Percentiles rank a stretch among this genome's conserved stretches.
phyloP scores from a whole-genome alignment of 2,797 vertebrate species.

The Cottoperca gobio region DNA sequence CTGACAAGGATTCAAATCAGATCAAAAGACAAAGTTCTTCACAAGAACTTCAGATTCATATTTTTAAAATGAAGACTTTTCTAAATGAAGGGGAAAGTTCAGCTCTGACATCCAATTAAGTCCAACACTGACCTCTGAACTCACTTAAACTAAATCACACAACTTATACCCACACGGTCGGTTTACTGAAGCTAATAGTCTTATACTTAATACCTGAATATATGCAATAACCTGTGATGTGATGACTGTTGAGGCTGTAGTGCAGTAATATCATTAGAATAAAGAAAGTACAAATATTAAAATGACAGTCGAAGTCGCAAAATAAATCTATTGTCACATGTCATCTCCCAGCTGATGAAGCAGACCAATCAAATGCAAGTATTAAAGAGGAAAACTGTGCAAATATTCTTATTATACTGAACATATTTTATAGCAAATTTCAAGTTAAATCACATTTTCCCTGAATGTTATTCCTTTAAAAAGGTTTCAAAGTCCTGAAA shows the following conservation, averaged over 20 bases:
- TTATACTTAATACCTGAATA: neutral
- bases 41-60: neutral
- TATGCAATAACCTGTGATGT: neutral
- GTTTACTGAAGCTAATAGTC: too few species aligned
- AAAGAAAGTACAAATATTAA: neutral
- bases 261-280: neutral
- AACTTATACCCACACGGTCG: too few species aligned
- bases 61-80: conserved; percentile 10
- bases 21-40: conserved; percentile 16
- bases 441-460: too few species aligned
- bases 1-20: conserved; percentile 22
- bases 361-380: neutral
- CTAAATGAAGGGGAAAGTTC: conserved; percentile 33
- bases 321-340: neutral
- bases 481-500: too few species aligned
- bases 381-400: neutral
- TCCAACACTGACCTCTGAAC: conserved; percentile 35
- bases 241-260: neutral
- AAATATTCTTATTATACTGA: neutral
- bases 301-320: neutral
- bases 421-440: neutral
- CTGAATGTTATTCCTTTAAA: neutral
- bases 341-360: neutral
- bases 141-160: conserved; percentile 39
- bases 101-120: conserved; percentile 37